Conservation (phyloP, 1,140 invertebrate species). For the Epicauta chinensis region DNA sequence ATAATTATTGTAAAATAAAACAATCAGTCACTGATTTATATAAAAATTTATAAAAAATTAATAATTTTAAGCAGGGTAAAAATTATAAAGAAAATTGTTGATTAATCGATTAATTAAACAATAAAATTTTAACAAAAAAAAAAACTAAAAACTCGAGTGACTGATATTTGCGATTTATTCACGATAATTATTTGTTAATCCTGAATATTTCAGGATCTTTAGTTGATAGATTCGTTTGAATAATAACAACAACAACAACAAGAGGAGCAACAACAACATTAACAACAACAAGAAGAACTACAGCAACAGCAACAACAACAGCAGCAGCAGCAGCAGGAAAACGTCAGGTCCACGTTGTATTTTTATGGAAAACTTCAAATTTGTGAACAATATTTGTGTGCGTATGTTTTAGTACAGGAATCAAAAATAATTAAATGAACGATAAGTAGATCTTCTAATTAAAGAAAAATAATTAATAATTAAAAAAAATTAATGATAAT, state of each 20-base stretch:
- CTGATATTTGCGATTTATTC: not conserved
- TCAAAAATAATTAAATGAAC: constrained; percentile 34
- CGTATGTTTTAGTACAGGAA: constrained; percentile 43
- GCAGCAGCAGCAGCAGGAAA: not conserved
- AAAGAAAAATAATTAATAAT: constrained; percentile 34
- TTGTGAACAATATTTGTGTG: constrained; percentile 38
- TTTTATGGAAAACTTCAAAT: constrained; percentile 18
- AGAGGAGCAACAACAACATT: no score
- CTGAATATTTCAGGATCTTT: not conserved
- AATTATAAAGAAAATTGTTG: constrained; percentile 25
- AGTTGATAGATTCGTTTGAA: not conserved
- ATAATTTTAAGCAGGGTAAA: constrained; percentile 41
- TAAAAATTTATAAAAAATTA: no score
- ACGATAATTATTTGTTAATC: not conserved
- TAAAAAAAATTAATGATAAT: constrained; percentile 37
- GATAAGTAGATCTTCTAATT: constrained; percentile 3
- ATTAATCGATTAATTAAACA: no score
- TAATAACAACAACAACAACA: not conserved
- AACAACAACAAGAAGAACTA: no score
- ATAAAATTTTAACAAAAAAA: not conserved
- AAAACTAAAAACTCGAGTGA: no score
- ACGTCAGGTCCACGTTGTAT: constrained; percentile 25
- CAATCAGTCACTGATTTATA: constrained; percentile 22
- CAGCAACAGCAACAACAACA: no score
- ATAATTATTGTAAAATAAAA: constrained; percentile 2